These are phyloP conservation scores for Oreochromis spilurus DNA, from an alignment of 2,113 vertebrate species.

Conservation along the genomic window DNA sequence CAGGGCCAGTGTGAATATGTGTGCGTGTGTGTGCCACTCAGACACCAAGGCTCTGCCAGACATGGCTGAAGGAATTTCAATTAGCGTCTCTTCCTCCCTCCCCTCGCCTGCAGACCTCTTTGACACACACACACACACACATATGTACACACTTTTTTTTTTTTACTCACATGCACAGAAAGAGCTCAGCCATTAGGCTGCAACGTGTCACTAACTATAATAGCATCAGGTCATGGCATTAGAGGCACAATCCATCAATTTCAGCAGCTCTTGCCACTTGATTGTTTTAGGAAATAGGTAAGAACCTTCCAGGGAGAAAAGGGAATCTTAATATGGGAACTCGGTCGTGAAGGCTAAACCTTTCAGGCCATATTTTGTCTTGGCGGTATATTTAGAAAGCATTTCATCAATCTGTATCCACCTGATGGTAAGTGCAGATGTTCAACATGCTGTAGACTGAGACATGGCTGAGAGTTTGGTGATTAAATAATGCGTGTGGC, in stretches of 20 bases:
- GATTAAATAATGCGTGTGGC: background rate
- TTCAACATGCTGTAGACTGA: background rate
- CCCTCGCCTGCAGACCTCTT: conserved; percentile 44
- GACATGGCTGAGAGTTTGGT: background rate
- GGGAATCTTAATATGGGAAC: background rate
- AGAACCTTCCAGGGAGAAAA: background rate
- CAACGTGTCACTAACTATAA: conserved; percentile 46
- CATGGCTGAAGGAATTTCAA: conserved; percentile 78
- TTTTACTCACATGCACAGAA: conserved; percentile 6
- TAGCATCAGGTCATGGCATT: conserved; percentile 47
- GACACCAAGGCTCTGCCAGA: conserved; percentile 71
- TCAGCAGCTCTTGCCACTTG: background rate
- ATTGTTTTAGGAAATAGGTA: background rate
- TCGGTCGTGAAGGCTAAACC: background rate
- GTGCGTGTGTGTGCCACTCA: conserved; percentile 61
- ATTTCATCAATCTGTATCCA: background rate
- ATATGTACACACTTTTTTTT: background rate
- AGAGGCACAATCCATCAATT: conserved; percentile 37
- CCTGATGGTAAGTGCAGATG: conserved; percentile 30
- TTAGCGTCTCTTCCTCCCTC: conserved; percentile 67
- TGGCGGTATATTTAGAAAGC: background rate
- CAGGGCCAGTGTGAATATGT: conserved; percentile 58
- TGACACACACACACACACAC: background rate
- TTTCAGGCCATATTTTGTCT: background rate
- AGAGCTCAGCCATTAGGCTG: conserved; percentile 28